phyloP scores from a whole-genome alignment of 2,797 vertebrate genomes.

The Knipowitschia caucasica region DNA sequence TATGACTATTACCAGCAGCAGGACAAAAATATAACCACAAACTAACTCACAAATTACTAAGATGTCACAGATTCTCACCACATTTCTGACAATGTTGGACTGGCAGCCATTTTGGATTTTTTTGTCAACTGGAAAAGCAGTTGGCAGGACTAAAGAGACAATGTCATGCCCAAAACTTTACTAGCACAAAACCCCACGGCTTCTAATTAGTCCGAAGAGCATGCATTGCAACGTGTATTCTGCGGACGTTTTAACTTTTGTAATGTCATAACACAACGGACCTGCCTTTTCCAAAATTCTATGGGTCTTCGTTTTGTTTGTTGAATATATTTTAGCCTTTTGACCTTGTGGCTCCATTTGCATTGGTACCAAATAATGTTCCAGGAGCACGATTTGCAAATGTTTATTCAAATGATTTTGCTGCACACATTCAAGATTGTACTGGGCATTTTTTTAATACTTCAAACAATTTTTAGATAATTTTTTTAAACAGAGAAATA shows the following conservation, averaged over 20 bases:
- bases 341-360: slow-evolving; percentile 1
- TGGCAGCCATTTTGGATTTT: slow-evolving; percentile 20
- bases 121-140: background rate
- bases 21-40: slow-evolving; percentile 18
- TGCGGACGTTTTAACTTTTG: background rate
- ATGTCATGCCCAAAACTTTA: background rate
- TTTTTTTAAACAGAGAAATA: background rate
- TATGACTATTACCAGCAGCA: slow-evolving; percentile 53
- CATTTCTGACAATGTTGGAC: slow-evolving; percentile 1
- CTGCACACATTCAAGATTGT: background rate
- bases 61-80: slow-evolving; percentile 34
- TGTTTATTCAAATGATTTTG: background rate
- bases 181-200: background rate
- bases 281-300: background rate
- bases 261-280: background rate
- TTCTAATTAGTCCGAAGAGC: slow-evolving; percentile 1
- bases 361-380: background rate
- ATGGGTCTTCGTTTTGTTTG: background rate
- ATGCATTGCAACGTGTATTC: background rate
- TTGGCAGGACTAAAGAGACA: background rate
- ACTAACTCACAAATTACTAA: slow-evolving; percentile 12
- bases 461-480: background rate
- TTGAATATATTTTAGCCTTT: background rate
- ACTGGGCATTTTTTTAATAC: background rate
- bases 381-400: background rate